These are phyloP conservation scores for Coryphaenoides rupestris DNA, from an alignment of 2,113 vertebrate species.

Conservation along the genomic window DNA sequence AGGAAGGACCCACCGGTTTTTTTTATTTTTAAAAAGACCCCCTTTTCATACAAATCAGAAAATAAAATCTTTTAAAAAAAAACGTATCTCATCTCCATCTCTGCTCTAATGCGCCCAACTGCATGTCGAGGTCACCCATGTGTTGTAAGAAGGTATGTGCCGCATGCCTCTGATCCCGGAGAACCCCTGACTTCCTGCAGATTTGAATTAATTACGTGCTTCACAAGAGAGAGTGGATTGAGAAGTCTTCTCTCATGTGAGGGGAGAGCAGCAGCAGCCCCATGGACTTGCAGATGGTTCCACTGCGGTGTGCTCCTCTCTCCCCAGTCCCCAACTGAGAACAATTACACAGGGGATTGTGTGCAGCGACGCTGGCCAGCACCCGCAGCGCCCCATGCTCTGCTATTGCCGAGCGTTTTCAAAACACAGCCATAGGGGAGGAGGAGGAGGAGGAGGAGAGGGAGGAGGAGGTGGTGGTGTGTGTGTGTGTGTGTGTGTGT, in stretches of 20 bases:
- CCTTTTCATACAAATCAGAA: too few species aligned
- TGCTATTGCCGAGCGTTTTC: conserved; percentile 71
- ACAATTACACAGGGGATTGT: conserved; percentile 78
- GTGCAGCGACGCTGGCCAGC: conserved; percentile 66
- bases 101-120: too few species aligned
- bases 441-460: too few species aligned
- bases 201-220: conserved; percentile 81
- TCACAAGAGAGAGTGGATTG: conserved; percentile 76
- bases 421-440: conserved; percentile 82
- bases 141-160: conserved; percentile 55
- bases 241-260: conserved; percentile 76
- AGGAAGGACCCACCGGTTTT: too few species aligned
- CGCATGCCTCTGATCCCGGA: conserved; percentile 65
- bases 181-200: conserved; percentile 71
- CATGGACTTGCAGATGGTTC: conserved; percentile 81
- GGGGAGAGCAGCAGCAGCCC: conserved; percentile 75
- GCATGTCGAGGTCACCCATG: not conserved
- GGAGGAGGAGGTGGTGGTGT: too few species aligned
- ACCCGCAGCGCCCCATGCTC: conserved; percentile 70
- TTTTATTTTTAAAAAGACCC: conserved; percentile 5
- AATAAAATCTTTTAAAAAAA: too few species aligned
- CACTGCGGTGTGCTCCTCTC: conserved; percentile 66
- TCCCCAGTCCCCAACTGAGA: conserved; percentile 79
- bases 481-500: too few species aligned
- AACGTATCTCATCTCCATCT: too few species aligned